Conservation (phyloP, 2,113 vertebrate genomes). For the Laticauda laticaudata region DNA sequence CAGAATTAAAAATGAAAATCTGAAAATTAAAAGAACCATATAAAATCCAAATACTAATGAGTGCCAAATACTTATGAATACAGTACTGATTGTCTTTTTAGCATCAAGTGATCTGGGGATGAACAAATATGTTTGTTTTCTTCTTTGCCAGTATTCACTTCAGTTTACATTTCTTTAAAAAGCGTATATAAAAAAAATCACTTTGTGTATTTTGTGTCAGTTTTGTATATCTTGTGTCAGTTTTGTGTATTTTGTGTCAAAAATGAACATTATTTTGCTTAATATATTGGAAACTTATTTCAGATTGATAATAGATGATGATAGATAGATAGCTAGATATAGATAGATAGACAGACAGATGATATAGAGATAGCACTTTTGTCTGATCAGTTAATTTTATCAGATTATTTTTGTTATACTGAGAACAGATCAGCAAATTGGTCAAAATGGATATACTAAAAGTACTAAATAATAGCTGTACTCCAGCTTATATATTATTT, state of each 20-base stretch:
- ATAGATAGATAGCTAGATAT: no score
- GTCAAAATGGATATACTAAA: not conserved
- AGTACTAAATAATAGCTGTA: not conserved
- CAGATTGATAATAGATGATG: not conserved
- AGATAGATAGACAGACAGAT: no score
- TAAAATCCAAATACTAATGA: not conserved
- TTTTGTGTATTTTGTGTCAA: not conserved
- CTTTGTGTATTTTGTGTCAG: not conserved
- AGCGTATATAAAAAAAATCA: not conserved
- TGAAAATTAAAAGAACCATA: not conserved
- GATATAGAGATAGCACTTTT: not conserved
- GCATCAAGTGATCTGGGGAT: not conserved
- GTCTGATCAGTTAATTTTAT: not conserved
- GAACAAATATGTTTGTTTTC: not conserved
- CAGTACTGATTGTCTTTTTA: not conserved
- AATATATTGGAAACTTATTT: not conserved
- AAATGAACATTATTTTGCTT: not conserved
- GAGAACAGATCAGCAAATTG: not conserved
- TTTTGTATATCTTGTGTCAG: not conserved
- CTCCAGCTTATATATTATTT: not conserved
- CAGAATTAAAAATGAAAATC: not conserved
- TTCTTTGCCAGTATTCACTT: not conserved
- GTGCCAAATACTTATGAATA: not conserved
- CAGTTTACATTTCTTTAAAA: not conserved
- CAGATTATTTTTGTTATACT: not conserved